Evolutionary conservation across 2,113 vertebrate genomes (phyloP), one percentile per base, ranked within the genome.

Genomic region (Sebastes schlegelii): DNA sequence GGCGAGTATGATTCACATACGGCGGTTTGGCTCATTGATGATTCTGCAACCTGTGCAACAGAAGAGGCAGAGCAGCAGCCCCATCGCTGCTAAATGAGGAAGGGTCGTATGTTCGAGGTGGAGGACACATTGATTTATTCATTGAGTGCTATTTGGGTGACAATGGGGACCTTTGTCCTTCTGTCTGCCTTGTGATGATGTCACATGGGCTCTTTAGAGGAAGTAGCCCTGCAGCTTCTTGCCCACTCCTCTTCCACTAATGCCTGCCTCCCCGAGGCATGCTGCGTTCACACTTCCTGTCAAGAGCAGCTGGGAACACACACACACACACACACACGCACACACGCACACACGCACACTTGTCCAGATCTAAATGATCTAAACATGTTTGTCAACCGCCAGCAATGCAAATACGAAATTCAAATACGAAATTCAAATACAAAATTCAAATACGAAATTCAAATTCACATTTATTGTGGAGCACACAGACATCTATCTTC

Each of bases 181-280:
- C 75, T 45, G 62, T 82, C 46, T 75, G 71, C 74, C 75, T 66
- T 88, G 82, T 84, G 74, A 73, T 73, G 58, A 57, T 83, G 72
- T 88, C 88, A 83, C 16, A 81, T 77, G 74, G 23, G 40, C 48
- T 58, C 63, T 34, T 10, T 1, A 10, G 73, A 78, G 61, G 46
- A 88, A 82, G 63, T n/a, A 34, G 7, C 21, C 26, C 23, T 26
- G 17, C 8, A 48, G 12, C 23, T 16, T 51, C 21, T 64, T 11
- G 34, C 34, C 40, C 1, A 11, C 52, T 0, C 6, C 6, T 19
- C 21, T 14, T 58, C 21, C 13, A 1, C 55, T 45, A 64, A 13
- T 6, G 1, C 51, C 16, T 34, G 5, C 64, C 8, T 54, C 46
- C 42, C 10, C 42, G 4, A 57, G 60, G 82, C 61, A 34, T 17